These are phyloP conservation scores for Nestor notabilis DNA, from an alignment of 2,113 vertebrate species.

Conservation along the genomic window DNA sequence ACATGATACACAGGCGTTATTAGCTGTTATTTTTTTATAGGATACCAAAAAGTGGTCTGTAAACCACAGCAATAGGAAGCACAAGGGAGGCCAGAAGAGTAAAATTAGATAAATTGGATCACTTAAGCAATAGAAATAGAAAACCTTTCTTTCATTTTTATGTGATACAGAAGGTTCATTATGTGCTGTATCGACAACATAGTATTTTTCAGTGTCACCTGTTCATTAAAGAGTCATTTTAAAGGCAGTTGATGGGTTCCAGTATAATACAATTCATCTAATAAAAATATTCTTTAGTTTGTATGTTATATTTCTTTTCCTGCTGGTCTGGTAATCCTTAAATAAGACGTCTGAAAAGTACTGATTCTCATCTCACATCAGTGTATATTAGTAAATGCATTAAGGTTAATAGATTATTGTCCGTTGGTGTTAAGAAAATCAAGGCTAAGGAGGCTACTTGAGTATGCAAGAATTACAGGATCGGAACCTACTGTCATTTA, in stretches of 20 bases:
- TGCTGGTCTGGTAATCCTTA: conserved; percentile 32
- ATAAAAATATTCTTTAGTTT: conserved; percentile 58
- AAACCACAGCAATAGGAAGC: not conserved
- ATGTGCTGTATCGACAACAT: conserved; percentile 48
- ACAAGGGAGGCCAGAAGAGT: not conserved
- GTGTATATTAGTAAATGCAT: conserved; percentile 55
- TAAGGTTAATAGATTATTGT: conserved; percentile 50
- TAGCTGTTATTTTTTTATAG: not conserved
- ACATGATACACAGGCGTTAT: not conserved
- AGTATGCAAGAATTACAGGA: conserved; percentile 53
- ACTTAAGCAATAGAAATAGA: conserved; percentile 44
- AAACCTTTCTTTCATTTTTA: conserved; percentile 66
- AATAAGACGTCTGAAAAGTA: conserved; percentile 36
- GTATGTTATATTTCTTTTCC: conserved; percentile 25
- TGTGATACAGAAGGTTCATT: conserved; percentile 57
- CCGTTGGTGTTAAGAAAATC: conserved; percentile 45
- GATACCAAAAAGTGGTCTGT: not conserved
- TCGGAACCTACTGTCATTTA: conserved; percentile 5
- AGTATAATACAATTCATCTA: conserved; percentile 26
- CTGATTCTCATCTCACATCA: conserved; percentile 43
- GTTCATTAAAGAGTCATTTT: conserved; percentile 69
- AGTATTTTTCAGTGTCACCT: conserved; percentile 63
- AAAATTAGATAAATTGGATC: conserved; percentile 51
- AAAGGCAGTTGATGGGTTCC: conserved; percentile 47
- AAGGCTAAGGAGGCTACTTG: conserved; percentile 55